These are phyloP conservation scores for Morone chrysops DNA, from an alignment of 2,113 vertebrate genomes.

Conservation along the genomic window DNA sequence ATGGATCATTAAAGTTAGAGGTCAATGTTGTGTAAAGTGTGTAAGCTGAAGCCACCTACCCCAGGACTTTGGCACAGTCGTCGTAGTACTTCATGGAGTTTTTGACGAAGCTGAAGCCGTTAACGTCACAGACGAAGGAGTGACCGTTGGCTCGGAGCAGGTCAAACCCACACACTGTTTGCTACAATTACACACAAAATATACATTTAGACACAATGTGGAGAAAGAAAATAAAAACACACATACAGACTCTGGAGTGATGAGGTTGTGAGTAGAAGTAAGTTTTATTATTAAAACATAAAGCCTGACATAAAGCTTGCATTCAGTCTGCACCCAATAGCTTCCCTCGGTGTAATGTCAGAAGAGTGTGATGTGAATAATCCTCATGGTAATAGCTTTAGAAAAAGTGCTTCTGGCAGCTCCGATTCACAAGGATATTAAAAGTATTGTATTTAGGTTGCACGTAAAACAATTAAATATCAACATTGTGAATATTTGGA, in stretches of 20 bases:
- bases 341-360: background rate
- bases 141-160: conserved; percentile 96
- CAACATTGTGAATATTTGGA: background rate
- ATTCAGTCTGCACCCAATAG: background rate
- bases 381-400: background rate
- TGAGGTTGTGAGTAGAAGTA: no score
- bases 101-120: conserved; percentile 99
- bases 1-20: background rate
- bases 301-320: no score
- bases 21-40: background rate
- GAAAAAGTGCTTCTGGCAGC: background rate
- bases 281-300: no score
- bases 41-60: conserved; percentile 81
- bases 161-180: conserved; percentile 98
- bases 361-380: background rate
- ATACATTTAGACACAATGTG: background rate
- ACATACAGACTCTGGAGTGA: no score
- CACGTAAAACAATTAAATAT: background rate
- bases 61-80: conserved; percentile 97
- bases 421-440: background rate
- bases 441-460: background rate
- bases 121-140: conserved; percentile 97
- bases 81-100: conserved; percentile 99
- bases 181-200: conserved; percentile 78
- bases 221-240: background rate